These are phyloP conservation scores for Orchestia grillus DNA, from an alignment of 1,140 invertebrate genomes.

Conservation along the genomic window DNA sequence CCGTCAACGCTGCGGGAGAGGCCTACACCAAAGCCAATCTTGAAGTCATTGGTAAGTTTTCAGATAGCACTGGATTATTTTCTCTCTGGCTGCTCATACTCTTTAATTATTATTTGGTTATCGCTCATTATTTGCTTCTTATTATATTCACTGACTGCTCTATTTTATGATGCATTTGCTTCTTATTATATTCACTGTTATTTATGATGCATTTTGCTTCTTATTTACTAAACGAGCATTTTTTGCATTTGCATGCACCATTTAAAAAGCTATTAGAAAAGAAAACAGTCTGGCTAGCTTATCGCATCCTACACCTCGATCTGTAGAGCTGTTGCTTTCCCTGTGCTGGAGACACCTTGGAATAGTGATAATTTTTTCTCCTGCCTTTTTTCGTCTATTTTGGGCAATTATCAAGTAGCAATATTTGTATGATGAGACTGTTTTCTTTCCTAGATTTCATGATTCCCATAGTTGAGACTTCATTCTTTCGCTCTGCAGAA, in stretches of 20 bases:
- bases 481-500: constrained; percentile 61
- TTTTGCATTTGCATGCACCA: constrained; percentile 41
- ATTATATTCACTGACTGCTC: not conserved
- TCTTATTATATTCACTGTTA: constrained; percentile 16
- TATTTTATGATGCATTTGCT: constrained; percentile 14
- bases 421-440: constrained; percentile 17
- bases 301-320: not conserved
- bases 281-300: constrained; percentile 46
- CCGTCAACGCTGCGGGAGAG: constrained; percentile 84
- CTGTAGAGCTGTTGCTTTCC: not conserved
- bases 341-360: not conserved
- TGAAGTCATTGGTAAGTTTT: constrained; percentile 76
- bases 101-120: not conserved
- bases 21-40: constrained; percentile 85
- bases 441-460: constrained; percentile 47
- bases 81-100: not conserved
- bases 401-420: not conserved
- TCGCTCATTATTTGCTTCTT: constrained; percentile 29
- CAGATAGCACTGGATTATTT: not conserved
- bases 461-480: constrained; percentile 55
- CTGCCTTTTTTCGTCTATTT: not conserved
- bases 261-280: constrained; percentile 38
- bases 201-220: constrained; percentile 48
- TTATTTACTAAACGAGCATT: constrained; percentile 27
- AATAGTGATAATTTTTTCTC: not conserved